Percentiles rank a stretch among this genome's conserved stretches.
Evolutionary conservation across 2,888 invertebrate species (phyloP).

Genomic region (Sclerodermus sp.): DNA sequence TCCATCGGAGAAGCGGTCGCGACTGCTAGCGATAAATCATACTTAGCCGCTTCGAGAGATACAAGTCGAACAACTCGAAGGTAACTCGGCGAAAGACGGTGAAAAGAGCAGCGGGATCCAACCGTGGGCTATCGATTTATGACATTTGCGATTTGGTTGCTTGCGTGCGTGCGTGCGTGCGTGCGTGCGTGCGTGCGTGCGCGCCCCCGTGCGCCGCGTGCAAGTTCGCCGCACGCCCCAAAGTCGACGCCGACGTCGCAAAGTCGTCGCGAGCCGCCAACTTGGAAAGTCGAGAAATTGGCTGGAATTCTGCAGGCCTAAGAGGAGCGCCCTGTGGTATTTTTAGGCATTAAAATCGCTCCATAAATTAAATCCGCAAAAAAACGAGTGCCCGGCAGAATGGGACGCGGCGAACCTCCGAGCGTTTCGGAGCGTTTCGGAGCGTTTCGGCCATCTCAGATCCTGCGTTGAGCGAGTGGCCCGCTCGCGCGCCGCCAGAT

Average conservation of each 20-base stretch:
- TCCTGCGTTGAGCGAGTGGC: no score
- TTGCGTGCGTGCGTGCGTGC: slow-evolving; percentile 16
- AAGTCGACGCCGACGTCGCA: background rate
- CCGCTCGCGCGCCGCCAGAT: slow-evolving; percentile 26
- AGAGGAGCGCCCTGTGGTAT: slow-evolving; percentile 38
- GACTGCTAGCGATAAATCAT: slow-evolving; percentile 34
- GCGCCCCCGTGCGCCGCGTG: no score
- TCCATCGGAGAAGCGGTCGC: slow-evolving; percentile 6
- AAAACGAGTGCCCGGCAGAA: slow-evolving; percentile 26
- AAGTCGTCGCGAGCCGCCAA: background rate
- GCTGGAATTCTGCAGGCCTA: slow-evolving; percentile 23
- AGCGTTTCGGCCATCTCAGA: slow-evolving; percentile 24
- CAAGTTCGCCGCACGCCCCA: no score
- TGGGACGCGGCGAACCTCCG: slow-evolving; percentile 17
- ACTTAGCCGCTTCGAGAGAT: slow-evolving; percentile 27
- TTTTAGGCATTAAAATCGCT: slow-evolving; percentile 53
- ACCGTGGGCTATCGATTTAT: slow-evolving; percentile 28
- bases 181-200: no score
- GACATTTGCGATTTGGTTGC: slow-evolving; percentile 25
- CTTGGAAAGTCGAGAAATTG: slow-evolving; percentile 28
- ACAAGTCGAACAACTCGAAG: slow-evolving; percentile 23
- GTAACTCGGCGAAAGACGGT: slow-evolving; percentile 36
- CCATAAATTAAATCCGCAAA: slow-evolving; percentile 52
- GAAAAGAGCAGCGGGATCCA: slow-evolving; percentile 26
- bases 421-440: slow-evolving; percentile 35